Base-by-base conservation (phyloP, 2,797 vertebrate genomes). In the Mormyrus hasselquistii region DNA sequence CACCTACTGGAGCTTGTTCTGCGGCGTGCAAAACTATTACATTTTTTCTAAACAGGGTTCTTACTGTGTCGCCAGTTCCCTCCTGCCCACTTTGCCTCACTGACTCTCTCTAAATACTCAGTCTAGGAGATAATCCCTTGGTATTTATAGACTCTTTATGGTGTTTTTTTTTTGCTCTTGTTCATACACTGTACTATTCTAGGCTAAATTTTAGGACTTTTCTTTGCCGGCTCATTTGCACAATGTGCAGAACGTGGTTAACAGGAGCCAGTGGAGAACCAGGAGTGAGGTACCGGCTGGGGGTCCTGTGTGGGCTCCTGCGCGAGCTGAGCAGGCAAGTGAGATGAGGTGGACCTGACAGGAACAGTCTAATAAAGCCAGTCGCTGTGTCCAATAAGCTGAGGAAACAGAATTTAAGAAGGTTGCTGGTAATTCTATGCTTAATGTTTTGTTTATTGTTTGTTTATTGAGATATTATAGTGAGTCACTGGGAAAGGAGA, bases 171-270 rank as follows among this genome's bases (percentile, higher is more conserved):
- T 90, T 85, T 89, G 47, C 89, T 92, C 62, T 57, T 87, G 89
- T 93, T 91, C 92, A 91, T 90, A 87, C 91, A 93, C 93, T 91
- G 89, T 96, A 94, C 95, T 96, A 89, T 94, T 90, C 79, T 94
- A 95, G 96, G 95, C 94, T 79, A 83, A 7, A 62, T 16, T 76
- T 89, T 86, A 88, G 87, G 90, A 79, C 92, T 90, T 91, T 93
- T 89, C 91, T 93, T 93, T 92, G 88, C 90, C 9, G 34, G 87
- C 88, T 91, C 91, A 91, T 92, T 88, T 89, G 89, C 92, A 57
- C 90, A 91, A 91, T 91, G 92, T 91, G 88, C 91, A 65, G 14
- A 34, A 84, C 19, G n/a, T n/a, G 41, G n/a, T 50, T 47, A 8
- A 84, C 47, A 25, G 65, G 29, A 69, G 65, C 34, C 3, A 0